Evolutionary conservation across 2,888 invertebrate genomes (phyloP).

Genomic region (Drosophila picticornis): DNA sequence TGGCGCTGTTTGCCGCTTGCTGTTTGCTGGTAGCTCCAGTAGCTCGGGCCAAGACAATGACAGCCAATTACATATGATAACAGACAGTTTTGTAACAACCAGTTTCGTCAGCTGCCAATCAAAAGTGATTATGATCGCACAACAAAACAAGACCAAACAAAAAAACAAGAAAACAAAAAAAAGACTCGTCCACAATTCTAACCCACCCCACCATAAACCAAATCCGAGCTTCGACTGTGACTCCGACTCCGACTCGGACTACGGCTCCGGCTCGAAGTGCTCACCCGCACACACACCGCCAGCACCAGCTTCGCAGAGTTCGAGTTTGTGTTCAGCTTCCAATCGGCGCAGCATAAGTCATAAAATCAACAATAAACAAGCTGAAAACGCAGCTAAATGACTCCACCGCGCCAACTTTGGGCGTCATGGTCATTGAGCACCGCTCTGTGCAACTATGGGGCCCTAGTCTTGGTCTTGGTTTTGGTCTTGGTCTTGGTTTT

Average conservation of each 20-base stretch:
- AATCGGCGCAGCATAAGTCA: conserved; percentile 53
- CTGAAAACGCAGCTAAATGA: conserved; percentile 55
- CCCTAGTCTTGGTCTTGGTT: neutral
- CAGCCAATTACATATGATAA: conserved; percentile 74
- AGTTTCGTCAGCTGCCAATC: conserved; percentile 65
- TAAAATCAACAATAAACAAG: conserved; percentile 69
- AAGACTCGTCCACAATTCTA: neutral
- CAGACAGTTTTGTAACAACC: conserved; percentile 69
- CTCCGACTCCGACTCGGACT: neutral
- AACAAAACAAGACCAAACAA: neutral
- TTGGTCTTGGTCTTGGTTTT: neutral
- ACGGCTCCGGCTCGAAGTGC: neutral
- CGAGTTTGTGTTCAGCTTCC: neutral
- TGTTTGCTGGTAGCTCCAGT: neutral
- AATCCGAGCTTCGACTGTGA: neutral
- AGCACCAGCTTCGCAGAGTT: conserved; percentile 2
- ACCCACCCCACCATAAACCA: neutral
- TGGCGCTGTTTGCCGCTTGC: conserved; percentile 8
- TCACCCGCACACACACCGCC: neutral
- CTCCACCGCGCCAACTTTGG: conserved; percentile 53
- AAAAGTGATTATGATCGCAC: conserved; percentile 18
- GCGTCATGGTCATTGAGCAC: conserved; percentile 73
- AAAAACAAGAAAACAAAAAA: neutral
- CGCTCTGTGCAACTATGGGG: conserved; percentile 12
- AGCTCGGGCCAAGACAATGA: conserved; percentile 62